Conservation (phyloP, 2,113 vertebrate genomes). For the Boleophthalmus pectinirostris region DNA sequence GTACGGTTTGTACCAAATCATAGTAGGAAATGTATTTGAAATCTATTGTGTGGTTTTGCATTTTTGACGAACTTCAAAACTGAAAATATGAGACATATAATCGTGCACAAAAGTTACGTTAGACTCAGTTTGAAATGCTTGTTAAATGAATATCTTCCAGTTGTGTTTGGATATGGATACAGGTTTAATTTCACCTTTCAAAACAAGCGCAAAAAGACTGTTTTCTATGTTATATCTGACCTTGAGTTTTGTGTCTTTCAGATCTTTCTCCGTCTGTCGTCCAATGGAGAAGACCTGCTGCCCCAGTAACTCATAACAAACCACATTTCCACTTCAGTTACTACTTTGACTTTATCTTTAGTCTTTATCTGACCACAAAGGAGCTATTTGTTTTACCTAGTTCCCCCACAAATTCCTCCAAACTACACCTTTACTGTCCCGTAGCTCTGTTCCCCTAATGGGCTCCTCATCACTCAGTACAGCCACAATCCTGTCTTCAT, state of each 20-base stretch:
- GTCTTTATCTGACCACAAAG: constrained; percentile 9
- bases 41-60: no score
- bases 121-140: no score
- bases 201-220: no score
- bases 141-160: not conserved
- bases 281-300: not conserved
- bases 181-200: not conserved
- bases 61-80: no score
- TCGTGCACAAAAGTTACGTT: no score
- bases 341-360: constrained; percentile 23
- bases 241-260: not conserved
- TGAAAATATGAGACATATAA: no score
- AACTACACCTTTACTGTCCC: not conserved
- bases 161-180: not conserved
- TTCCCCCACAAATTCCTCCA: not conserved
- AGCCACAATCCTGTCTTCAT: constrained; percentile 56
- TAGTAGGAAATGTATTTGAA: no score
- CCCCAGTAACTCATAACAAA: not conserved
- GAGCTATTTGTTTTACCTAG: not conserved
- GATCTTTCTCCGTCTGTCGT: not conserved
- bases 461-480: constrained; percentile 62
- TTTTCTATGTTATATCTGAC: not conserved
- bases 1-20: no score
- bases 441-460: constrained; percentile 69
- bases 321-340: not conserved